Evolutionary conservation across 2,113 vertebrate genomes (phyloP).

Genomic region (Trichechus manatus): DNA sequence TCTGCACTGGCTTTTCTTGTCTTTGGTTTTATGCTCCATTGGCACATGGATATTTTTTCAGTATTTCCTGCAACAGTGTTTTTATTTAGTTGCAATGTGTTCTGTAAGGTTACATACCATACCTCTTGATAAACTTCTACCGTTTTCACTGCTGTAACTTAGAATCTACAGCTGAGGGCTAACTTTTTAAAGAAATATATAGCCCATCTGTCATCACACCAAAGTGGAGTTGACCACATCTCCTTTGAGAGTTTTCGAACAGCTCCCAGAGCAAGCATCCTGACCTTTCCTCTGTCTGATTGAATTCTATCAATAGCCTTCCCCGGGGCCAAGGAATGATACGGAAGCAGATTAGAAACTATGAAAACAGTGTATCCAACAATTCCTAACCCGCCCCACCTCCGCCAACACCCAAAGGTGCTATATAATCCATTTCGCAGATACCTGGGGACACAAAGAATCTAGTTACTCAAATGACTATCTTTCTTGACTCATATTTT

Average conservation of each 20-base stretch:
- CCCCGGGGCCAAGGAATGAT: neutral
- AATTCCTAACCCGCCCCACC: neutral
- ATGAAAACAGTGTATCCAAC: neutral
- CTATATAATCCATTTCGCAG: neutral
- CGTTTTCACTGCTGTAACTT: neutral
- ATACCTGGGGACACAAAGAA: constrained; percentile 17
- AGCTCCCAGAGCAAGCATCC: neutral
- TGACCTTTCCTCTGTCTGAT: constrained; percentile 10
- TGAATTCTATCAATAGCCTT: constrained; percentile 20
- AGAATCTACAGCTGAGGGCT: neutral
- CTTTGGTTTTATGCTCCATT: neutral
- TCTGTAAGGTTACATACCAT: neutral
- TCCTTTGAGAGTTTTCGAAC: constrained; percentile 52
- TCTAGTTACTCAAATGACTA: neutral
- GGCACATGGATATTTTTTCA: neutral
- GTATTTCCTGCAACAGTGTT: neutral
- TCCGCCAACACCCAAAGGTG: neutral
- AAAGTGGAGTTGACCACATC: neutral
- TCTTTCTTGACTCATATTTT: neutral
- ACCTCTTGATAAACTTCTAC: constrained; percentile 13
- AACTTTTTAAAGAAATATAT: constrained; percentile 30
- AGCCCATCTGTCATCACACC: constrained; percentile 14
- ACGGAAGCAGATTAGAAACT: neutral
- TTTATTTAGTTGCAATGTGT: neutral
- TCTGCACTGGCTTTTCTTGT: neutral